phyloP scores from a whole-genome alignment of 2,888 invertebrate genomes.

The Eristalinus sepulchralis region DNA sequence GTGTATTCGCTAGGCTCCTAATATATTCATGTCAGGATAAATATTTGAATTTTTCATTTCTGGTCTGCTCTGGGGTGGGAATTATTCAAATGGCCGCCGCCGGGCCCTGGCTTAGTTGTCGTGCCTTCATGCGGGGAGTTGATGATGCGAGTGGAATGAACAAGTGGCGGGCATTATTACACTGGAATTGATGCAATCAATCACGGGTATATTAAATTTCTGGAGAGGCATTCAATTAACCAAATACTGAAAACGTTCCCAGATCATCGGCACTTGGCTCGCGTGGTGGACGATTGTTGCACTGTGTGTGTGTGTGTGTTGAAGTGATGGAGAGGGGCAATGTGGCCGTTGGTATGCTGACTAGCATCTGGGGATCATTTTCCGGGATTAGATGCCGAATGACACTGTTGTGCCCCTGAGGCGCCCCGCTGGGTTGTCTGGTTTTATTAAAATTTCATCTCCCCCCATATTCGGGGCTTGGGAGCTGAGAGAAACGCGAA shows the following conservation, averaged over 20 bases:
- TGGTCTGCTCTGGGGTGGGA: slow-evolving; percentile 10
- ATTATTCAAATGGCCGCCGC: slow-evolving; percentile 56
- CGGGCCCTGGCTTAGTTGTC: slow-evolving; percentile 9
- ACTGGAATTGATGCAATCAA: slow-evolving; percentile 55
- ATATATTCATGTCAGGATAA: slow-evolving; percentile 57
- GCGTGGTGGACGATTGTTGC: neutral
- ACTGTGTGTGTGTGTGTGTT: neutral
- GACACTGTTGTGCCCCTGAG: neutral
- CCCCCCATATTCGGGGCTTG: neutral
- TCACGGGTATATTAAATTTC: slow-evolving; percentile 54
- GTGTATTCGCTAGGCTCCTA: slow-evolving; percentile 11
- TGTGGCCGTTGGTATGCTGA: neutral
- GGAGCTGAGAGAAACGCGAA: slow-evolving; percentile 16
- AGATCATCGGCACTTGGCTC: neutral
- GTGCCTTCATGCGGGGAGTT: slow-evolving; percentile 15
- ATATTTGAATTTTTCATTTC: slow-evolving; percentile 62
- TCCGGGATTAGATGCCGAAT: slow-evolving; percentile 33
- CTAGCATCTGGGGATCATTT: slow-evolving; percentile 4
- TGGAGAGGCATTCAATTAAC: slow-evolving; percentile 55
- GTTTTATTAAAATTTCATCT: slow-evolving; percentile 58
- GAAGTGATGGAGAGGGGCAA: neutral
- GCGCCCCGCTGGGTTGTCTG: slow-evolving; percentile 9
- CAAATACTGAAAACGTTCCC: slow-evolving; percentile 8
- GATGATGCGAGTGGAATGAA: slow-evolving; percentile 50
- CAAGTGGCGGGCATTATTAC: slow-evolving; percentile 44